These are phyloP conservation scores for Enteromius unitaeniatus DNA, from an alignment of 2,797 vertebrate species.

Conservation along the genomic window DNA sequence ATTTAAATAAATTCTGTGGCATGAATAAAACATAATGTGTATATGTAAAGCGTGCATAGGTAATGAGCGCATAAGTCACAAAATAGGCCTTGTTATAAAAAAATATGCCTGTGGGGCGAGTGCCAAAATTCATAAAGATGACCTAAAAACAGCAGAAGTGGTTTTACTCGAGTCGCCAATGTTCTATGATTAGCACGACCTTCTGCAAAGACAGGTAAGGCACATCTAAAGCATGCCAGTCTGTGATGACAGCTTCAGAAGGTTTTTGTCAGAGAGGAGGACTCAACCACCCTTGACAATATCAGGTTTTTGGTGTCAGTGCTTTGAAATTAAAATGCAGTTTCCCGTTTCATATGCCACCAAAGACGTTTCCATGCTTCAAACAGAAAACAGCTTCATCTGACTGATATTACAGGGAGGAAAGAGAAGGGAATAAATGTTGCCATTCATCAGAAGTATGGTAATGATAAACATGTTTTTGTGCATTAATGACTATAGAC, in stretches of 20 bases:
- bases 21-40: conserved; percentile 48
- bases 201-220: background rate
- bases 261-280: conserved; percentile 67
- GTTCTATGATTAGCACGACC: conserved; percentile 16
- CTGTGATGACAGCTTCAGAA: conserved; percentile 69
- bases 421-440: background rate
- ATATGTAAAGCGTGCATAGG: conserved; percentile 27
- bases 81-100: conserved; percentile 10
- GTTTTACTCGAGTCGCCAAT: conserved; percentile 20
- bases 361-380: conserved; percentile 68
- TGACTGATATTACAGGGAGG: background rate
- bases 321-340: conserved; percentile 78
- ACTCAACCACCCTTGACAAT: conserved; percentile 66
- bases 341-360: conserved; percentile 67
- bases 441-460: conserved; percentile 41
- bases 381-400: conserved; percentile 56
- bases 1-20: background rate
- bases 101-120: conserved; percentile 7
- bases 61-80: conserved; percentile 23
- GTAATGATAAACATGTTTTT: conserved; percentile 43
- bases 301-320: conserved; percentile 66
- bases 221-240: conserved; percentile 48
- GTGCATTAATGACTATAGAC: conserved; percentile 39
- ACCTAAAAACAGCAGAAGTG: conserved; percentile 31
- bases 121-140: conserved; percentile 20